phyloP scores from a whole-genome alignment of 2,113 vertebrate species.

The Lethenteron reissneri region DNA sequence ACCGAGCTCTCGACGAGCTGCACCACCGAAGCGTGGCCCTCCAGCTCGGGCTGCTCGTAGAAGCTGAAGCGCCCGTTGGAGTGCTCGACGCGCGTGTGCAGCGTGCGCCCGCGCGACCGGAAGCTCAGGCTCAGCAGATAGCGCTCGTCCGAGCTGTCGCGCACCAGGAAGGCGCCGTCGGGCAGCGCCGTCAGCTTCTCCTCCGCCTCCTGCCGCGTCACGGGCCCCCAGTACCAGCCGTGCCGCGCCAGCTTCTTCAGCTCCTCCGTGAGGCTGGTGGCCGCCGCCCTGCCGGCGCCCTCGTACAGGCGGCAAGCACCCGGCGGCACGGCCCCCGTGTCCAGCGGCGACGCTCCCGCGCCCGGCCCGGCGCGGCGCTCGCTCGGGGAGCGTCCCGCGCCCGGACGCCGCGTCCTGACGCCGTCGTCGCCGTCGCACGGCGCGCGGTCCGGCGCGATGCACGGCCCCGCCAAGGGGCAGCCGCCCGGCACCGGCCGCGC shows the following conservation, averaged over 20 bases:
- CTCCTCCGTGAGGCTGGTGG: slow-evolving; percentile 87
- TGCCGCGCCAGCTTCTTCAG: slow-evolving; percentile 87
- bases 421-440: slow-evolving; percentile 7
- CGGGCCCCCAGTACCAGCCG: slow-evolving; percentile 98
- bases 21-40: slow-evolving; percentile 89
- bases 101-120: slow-evolving; percentile 78
- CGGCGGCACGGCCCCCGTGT: not conserved
- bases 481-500: not conserved
- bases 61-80: slow-evolving; percentile 97
- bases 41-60: slow-evolving; percentile 89
- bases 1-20: slow-evolving; percentile 91
- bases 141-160: slow-evolving; percentile 85
- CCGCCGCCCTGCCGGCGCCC: slow-evolving; percentile 25
- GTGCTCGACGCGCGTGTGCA: slow-evolving; percentile 92
- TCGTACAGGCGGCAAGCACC: not conserved
- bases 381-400: slow-evolving; percentile 8
- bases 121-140: slow-evolving; percentile 94
- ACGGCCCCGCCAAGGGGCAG: too few relatives aligned
- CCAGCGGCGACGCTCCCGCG: not conserved
- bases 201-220: slow-evolving; percentile 92
- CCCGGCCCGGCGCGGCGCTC: slow-evolving; percentile 11
- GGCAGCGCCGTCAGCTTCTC: slow-evolving; percentile 70
- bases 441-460: not conserved
- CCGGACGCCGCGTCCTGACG: not conserved
- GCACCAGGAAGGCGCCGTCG: slow-evolving; percentile 76